These are phyloP conservation scores for Coenonympha glycerion DNA, from an alignment of 2,888 invertebrate species.

Conservation along the genomic window DNA sequence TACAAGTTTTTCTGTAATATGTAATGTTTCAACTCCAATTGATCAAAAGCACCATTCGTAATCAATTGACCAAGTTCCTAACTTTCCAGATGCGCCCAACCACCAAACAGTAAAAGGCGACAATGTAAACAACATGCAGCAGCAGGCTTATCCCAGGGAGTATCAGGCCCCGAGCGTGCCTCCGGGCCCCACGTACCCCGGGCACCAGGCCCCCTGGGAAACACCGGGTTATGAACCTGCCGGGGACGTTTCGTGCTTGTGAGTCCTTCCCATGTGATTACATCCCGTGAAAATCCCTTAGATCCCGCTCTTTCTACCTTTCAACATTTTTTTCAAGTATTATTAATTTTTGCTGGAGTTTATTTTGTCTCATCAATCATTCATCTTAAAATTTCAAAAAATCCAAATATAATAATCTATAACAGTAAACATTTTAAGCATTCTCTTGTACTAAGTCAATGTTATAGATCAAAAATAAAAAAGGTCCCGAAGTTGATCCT, in stretches of 20 bases:
- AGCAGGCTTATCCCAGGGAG: conserved; percentile 60
- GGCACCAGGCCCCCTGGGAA: conserved; percentile 59
- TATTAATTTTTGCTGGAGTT: neutral
- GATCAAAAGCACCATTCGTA: neutral
- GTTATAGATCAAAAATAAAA: neutral
- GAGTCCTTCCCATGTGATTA: conserved; percentile 64
- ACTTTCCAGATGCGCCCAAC: conserved; percentile 66
- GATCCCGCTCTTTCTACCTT: conserved; percentile 7
- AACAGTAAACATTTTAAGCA: no score
- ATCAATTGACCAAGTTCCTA: conserved; percentile 33
- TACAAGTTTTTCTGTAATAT: no score
- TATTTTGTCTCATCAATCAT: no score
- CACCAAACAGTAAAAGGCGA: conserved; percentile 66
- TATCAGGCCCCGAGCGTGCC: conserved; percentile 53
- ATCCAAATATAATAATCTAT: neutral
- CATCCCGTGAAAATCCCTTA: conserved; percentile 33
- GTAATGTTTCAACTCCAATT: neutral
- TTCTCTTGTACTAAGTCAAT: neutral
- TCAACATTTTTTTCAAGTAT: neutral
- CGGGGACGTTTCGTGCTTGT: conserved; percentile 73
- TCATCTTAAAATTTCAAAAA: neutral
- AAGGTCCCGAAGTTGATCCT: neutral
- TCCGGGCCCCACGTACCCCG: conserved; percentile 55
- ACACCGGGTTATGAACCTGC: conserved; percentile 67
- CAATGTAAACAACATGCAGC: conserved; percentile 75